Conservation (phyloP, 2,888 invertebrate genomes). For the Caenorhabditis sp. region DNA sequence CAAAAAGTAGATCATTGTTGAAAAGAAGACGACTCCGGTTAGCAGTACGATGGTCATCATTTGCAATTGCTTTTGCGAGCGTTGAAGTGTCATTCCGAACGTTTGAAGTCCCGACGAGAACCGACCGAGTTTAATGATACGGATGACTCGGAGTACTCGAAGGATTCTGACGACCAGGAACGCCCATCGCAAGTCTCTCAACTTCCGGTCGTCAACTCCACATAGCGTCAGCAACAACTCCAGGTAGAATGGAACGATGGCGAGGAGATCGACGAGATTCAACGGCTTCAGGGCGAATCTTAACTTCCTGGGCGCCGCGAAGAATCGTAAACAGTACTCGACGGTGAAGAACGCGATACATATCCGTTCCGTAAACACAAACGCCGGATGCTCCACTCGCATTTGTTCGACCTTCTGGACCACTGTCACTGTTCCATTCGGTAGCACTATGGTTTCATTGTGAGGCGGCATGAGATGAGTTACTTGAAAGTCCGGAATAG, state of each 20-base stretch:
- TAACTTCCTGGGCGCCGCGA: slow-evolving; percentile 81
- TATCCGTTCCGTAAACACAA: slow-evolving; percentile 83
- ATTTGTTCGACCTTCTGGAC: slow-evolving; percentile 79
- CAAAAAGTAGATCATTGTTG: slow-evolving; percentile 83
- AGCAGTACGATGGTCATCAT: slow-evolving; percentile 82
- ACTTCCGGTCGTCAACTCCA: slow-evolving; percentile 82
- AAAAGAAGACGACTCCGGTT: slow-evolving; percentile 83
- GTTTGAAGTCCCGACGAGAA: slow-evolving; percentile 82
- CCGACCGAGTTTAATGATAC: slow-evolving; percentile 81
- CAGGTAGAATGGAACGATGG: slow-evolving; percentile 82
- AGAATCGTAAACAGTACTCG: slow-evolving; percentile 78
- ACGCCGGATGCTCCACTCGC: slow-evolving; percentile 82
- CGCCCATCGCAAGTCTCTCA: slow-evolving; percentile 82
- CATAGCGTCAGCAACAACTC: slow-evolving; percentile 80
- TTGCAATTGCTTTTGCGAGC: slow-evolving; percentile 82
- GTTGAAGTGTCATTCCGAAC: slow-evolving; percentile 82
- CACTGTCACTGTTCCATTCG: slow-evolving; percentile 78
- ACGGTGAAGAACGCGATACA: slow-evolving; percentile 83
- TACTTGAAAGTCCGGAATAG: slow-evolving; percentile 82
- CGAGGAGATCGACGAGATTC: slow-evolving; percentile 79
- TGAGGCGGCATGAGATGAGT: slow-evolving; percentile 79
- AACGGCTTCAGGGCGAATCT: slow-evolving; percentile 81
- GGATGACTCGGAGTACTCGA: slow-evolving; percentile 79
- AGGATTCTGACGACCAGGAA: slow-evolving; percentile 83
- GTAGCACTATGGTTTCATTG: slow-evolving; percentile 78